Evolutionary conservation across 2,888 invertebrate species (phyloP).

Genomic region (Protonemura montana): DNA sequence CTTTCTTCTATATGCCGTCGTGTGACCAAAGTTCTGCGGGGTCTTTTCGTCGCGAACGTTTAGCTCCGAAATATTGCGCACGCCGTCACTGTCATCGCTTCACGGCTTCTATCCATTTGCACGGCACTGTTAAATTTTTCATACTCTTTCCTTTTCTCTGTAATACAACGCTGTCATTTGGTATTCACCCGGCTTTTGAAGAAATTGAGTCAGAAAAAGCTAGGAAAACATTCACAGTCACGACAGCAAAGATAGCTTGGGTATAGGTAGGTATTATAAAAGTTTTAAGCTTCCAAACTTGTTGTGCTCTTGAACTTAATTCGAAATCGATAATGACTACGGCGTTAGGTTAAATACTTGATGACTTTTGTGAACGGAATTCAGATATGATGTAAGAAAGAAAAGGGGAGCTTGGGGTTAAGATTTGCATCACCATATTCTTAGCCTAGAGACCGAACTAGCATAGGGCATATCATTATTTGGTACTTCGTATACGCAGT

Average conservation of each 20-base stretch:
- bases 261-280: conserved; percentile 12
- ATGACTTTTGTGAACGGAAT: background rate
- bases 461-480: no score
- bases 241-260: background rate
- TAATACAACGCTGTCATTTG: conserved; percentile 44
- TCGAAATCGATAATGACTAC: background rate
- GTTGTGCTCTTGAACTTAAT: conserved; percentile 12
- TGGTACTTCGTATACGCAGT: no score
- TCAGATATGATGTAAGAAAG: background rate
- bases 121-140: conserved; percentile 42
- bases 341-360: conserved; percentile 2
- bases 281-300: conserved; percentile 4
- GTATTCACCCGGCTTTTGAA: conserved; percentile 43
- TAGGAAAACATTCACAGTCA: background rate
- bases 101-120: background rate
- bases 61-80: background rate
- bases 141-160: conserved; percentile 28
- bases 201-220: background rate
- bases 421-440: no score
- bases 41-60: no score
- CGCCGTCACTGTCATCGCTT: background rate
- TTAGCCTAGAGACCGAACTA: no score
- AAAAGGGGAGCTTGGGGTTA: background rate
- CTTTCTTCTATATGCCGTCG: no score
- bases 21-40: no score